Evolutionary conservation across 2,888 invertebrate genomes (phyloP), one percentile per base, ranked within the genome.

Genomic region (Diploptera punctata): DNA sequence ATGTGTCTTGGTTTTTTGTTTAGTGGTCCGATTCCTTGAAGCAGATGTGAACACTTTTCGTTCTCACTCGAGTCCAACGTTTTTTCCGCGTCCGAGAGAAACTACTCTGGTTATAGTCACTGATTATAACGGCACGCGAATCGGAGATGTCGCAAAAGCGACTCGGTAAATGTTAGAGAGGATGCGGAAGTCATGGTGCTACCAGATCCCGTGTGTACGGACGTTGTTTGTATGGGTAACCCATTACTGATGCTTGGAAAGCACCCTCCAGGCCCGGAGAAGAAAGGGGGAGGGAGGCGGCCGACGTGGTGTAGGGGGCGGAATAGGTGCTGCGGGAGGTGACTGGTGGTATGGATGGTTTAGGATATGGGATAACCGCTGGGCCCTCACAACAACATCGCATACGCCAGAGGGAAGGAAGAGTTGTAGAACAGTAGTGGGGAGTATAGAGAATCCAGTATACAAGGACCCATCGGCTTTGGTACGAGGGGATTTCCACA

Each of bases 121-220:
- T 10, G 52, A 13, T 13, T 13, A 9, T 24, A 21, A 7, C 52
- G 24, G 24, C 19, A 52, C 52, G 52, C 52, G 52, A 24, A 33
- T 33, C n/a, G n/a, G n/a, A n/a, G n/a, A n/a, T 33, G 33, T 33
- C 33, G 52, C 19, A 21, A 52, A 31, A 54, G 62, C 26, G 54
- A 18, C 29, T 33, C 33, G 33, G 33, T 10, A 33, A 33, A 33
- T 33, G 33, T 33, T 47, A 62, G 57, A 62, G 70, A 31, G 70
- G 70, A 67, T 68, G 47, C 73, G 73, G 73, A 71, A 68, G 68
- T 73, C 54, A 71, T 70, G 52, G 70, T 49, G 67, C 70, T 61
- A 73, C 70, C 70, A 68, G 54, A 18, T 65, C 47, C 68, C 69
- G 31, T 68, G 29, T 43, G 38, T 24, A n/a, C 52, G 68, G 68